Evolutionary conservation across 2,797 vertebrate genomes (phyloP).

Genomic region (Hylomyscus alleni): DNA sequence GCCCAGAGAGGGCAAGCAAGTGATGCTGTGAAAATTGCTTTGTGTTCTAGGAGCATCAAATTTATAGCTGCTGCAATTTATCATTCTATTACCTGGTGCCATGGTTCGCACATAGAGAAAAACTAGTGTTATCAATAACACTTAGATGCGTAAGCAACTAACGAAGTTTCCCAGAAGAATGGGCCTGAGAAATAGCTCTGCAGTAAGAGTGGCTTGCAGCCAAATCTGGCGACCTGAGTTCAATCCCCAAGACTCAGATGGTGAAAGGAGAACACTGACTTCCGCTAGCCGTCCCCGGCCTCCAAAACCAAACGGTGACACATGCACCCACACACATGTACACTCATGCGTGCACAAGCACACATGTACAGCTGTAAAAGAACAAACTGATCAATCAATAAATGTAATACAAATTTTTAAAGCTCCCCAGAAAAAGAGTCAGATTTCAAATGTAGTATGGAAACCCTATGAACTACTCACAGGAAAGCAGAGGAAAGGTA

Average conservation of each 20-base stretch:
- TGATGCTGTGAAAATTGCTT: background rate
- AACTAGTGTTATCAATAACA: constrained; percentile 40
- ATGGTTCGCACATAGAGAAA: background rate
- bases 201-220: background rate
- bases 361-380: background rate
- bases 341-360: background rate
- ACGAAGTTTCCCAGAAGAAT: constrained; percentile 27
- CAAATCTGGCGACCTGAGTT: background rate
- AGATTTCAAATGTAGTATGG: constrained; percentile 20
- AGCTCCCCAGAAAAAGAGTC: constrained; percentile 12
- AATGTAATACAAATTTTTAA: background rate
- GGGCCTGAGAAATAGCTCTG: background rate
- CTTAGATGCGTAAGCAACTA: background rate
- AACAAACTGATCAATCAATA: too few relatives aligned
- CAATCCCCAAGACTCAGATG: background rate
- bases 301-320: background rate
- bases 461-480: background rate
- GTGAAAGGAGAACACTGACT: background rate
- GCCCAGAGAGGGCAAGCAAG: background rate
- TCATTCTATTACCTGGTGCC: background rate
- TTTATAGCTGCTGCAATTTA: constrained; percentile 36
- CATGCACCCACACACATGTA: too few relatives aligned
- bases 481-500: background rate
- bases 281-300: background rate
- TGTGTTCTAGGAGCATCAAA: constrained; percentile 12